These are phyloP conservation scores for Paramuricea clavata DNA, from an alignment of 92 coral and sea anemone species.

Conservation along the genomic window DNA sequence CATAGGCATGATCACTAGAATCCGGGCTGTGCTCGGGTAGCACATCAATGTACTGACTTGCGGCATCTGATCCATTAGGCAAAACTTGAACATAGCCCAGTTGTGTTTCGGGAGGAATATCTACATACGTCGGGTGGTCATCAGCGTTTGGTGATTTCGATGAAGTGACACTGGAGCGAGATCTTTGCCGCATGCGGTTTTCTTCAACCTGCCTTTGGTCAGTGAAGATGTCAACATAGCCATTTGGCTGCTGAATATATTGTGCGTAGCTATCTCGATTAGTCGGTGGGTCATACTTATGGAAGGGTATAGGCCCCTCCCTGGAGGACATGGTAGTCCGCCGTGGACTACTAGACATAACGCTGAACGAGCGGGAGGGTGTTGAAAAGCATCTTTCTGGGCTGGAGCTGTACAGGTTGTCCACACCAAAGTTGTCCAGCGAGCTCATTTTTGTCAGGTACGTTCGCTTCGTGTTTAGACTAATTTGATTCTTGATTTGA, in stretches of 20 bases:
- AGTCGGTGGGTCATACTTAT: conserved; percentile 14
- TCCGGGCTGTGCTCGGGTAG: background rate
- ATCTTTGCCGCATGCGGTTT: background rate
- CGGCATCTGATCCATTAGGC: background rate
- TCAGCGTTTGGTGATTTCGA: background rate
- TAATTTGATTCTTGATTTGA: conserved; percentile 17
- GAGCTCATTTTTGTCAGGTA: conserved; percentile 17
- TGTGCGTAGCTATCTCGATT: background rate
- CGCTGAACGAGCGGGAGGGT: background rate
- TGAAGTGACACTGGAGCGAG: background rate
- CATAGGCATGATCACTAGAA: background rate
- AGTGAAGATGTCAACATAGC: background rate
- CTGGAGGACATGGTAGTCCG: background rate
- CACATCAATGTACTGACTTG: background rate
- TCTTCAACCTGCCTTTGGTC: conserved; percentile 1
- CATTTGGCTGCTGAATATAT: background rate
- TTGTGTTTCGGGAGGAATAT: background rate
- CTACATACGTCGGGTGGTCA: background rate
- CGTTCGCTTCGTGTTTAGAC: conserved; percentile 20
- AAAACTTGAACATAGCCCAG: conserved; percentile 14
- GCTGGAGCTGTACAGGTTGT: conserved; percentile 13
- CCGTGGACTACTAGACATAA: background rate
- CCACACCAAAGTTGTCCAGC: background rate
- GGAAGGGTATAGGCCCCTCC: conserved; percentile 13
- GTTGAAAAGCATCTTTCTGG: background rate